Evolutionary conservation across 2,113 vertebrate genomes (phyloP).

Genomic region (Trematomus loennbergii): DNA sequence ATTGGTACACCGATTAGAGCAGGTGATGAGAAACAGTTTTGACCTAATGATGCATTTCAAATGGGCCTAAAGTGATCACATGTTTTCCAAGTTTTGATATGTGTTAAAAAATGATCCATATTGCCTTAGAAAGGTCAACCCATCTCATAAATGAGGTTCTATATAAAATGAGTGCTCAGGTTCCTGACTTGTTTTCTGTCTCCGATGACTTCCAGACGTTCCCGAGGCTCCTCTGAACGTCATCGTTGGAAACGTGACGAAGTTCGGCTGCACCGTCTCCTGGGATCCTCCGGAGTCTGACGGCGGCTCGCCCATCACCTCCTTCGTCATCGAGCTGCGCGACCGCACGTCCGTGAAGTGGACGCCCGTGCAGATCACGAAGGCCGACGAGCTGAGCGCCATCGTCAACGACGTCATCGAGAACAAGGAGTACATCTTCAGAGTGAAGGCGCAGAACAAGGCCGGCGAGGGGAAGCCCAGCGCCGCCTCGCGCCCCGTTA

Average conservation of each 20-base stretch:
- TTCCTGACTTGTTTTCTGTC: no score
- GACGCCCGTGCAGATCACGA: slow-evolving; percentile 90
- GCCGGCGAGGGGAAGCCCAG: slow-evolving; percentile 96
- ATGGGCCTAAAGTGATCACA: no score
- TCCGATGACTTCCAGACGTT: slow-evolving; percentile 83
- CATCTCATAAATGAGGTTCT: no score
- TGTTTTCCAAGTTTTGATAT: no score
- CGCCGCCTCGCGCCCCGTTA: slow-evolving; percentile 90
- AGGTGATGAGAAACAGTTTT: no score
- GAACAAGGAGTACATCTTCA: slow-evolving; percentile 98
- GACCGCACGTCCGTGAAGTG: slow-evolving; percentile 94
- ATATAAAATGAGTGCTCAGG: no score
- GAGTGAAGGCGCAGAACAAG: slow-evolving; percentile 95
- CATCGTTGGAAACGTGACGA: slow-evolving; percentile 89
- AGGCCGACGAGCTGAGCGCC: slow-evolving; percentile 88
- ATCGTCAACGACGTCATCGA: slow-evolving; percentile 96
- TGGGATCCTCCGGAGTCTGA: slow-evolving; percentile 95
- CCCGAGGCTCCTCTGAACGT: slow-evolving; percentile 96
- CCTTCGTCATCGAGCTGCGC: slow-evolving; percentile 93
- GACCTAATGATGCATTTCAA: no score
- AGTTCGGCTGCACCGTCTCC: slow-evolving; percentile 92
- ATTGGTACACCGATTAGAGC: no score
- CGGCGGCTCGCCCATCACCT: slow-evolving; percentile 94
- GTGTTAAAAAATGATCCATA: no score
- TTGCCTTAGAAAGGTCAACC: no score